phyloP scores from a whole-genome alignment of 1,140 invertebrate species.

The Cyclargus thomasi region DNA sequence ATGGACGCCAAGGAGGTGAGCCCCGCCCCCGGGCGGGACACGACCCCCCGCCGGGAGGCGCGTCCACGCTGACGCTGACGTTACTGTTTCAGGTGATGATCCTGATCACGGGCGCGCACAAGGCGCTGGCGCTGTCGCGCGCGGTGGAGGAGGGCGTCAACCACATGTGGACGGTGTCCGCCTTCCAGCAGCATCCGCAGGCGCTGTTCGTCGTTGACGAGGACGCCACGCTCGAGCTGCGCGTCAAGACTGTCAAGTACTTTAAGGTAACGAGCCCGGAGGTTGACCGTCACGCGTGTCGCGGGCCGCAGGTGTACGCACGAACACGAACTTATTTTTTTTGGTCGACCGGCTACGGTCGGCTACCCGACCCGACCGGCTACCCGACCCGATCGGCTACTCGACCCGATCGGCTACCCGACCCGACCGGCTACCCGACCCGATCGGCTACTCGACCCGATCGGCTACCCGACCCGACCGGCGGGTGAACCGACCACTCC shows the following conservation, averaged over 20 bases:
- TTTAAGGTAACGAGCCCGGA: slow-evolving; percentile 94
- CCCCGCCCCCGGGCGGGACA: neutral
- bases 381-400: too few relatives aligned
- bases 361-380: too few relatives aligned
- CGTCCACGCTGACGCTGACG: neutral
- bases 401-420: too few relatives aligned
- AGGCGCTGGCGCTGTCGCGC: slow-evolving; percentile 96
- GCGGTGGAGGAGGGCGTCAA: slow-evolving; percentile 98
- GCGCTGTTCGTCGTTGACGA: slow-evolving; percentile 98
- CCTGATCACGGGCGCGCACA: slow-evolving; percentile 97
- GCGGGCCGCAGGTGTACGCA: too few relatives aligned
- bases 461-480: too few relatives aligned
- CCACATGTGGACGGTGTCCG: slow-evolving; percentile 99
- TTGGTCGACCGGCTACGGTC: too few relatives aligned
- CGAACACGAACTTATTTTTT: too few relatives aligned
- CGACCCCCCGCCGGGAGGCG: neutral
- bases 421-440: too few relatives aligned
- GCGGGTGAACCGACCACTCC: too few relatives aligned
- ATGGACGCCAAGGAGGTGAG: slow-evolving; percentile 97
- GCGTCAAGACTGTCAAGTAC: slow-evolving; percentile 99
- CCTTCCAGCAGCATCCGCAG: slow-evolving; percentile 96
- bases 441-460: too few relatives aligned
- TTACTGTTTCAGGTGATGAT: slow-evolving; percentile 89
- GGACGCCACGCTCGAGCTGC: slow-evolving; percentile 96
- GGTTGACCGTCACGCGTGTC: too few relatives aligned